Evolutionary conservation across 2,113 vertebrate genomes (phyloP), one percentile per base, ranked within the genome.

Genomic region (Phalacrocorax aristotelis): DNA sequence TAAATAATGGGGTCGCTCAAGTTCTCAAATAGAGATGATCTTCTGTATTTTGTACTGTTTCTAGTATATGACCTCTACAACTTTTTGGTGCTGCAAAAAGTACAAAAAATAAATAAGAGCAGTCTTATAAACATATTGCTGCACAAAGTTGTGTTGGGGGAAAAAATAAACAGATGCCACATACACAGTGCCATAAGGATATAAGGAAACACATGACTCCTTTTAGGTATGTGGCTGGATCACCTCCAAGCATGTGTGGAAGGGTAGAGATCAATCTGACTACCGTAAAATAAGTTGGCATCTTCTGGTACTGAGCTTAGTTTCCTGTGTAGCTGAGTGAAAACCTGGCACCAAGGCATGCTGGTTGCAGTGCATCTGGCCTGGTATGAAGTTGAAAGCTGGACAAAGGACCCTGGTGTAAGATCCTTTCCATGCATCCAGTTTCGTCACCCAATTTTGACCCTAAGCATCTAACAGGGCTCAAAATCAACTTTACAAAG

Each of bases 101-200:
- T 69, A 30, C 12, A 52, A 21, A 48, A 40, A n/a, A 29, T 23
- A 70, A 74, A 5, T 23, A 69, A 84, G 29, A 20, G 9, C 42
- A 91, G 57, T 57, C 11, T 71, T 79, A 68, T 10, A 74, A 88
- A 76, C 71, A 76, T 90, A 88, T 36, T 80, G 75, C 79, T 90
- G 66, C 75, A 79, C 57, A 36, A 71, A 87, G 69, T 87, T 87
- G 26, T 87, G 83, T 60, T 89, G 80, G 32, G 32, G 38, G n/a
- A 86, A 83, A 64, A 94, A 95, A 66, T 55, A 92, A 92, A 70
- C 90, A 97, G 88, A 82, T 93, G 88, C 51, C n/a, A 58, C 64
- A 8, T 62, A 81, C 42, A 61, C 60, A 84, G 68, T 29, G 58
- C 77, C 89, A 90, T 91, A 91, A 87, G 68, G 83, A 36, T 91